Evolutionary conservation across 2,888 invertebrate species (phyloP), one percentile per base, ranked within the genome.

Genomic region (Trissolcus japonicus): DNA sequence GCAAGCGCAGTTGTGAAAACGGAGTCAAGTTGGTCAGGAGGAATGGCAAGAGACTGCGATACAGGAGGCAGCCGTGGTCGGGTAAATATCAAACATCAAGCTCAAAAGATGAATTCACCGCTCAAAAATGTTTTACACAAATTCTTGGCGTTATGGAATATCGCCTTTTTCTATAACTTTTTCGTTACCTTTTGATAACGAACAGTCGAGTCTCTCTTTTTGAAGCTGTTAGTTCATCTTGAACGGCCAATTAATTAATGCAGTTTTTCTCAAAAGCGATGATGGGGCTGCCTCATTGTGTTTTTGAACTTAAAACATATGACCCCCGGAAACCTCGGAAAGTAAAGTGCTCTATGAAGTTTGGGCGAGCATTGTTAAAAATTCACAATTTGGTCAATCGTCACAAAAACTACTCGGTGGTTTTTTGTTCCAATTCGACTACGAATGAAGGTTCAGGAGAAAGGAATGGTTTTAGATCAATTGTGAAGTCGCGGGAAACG

Each of bases 21-120:
- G 90, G 91, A 6, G 91, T 93, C 57, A 97, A 97, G 88, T 91
- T 96, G 80, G 93, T 96, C 80, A 92, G 95, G 81, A 92, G 96
- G 86, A 96, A 96, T 88, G 96, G 96, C 80, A 97, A 96, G 90
- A 96, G 95, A 88, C 91, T 96, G 84, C 93, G 96, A 84, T 95
- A 95, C 84, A 91, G 97, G 84, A 92, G 96, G 82, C 95, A 96
- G 84, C 96, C 96, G 29, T 96, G 96, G 93, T 95, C 96, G 88
- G 96, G 97, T 97, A 90, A 91, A 92, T 82, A 46, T 46, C 14
- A 16, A 6, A 16, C 16, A 2, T 35, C 35, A 35, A 9, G 11
- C 6, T 11, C 11, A 35, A 11, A 35, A 35, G 1, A 2, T 11
- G 11, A 35, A 35, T 11, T 35, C 35, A 35, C 9, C 9, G 35